phyloP scores from a whole-genome alignment of 2,797 vertebrate species.

The Telmatherina bonti region DNA sequence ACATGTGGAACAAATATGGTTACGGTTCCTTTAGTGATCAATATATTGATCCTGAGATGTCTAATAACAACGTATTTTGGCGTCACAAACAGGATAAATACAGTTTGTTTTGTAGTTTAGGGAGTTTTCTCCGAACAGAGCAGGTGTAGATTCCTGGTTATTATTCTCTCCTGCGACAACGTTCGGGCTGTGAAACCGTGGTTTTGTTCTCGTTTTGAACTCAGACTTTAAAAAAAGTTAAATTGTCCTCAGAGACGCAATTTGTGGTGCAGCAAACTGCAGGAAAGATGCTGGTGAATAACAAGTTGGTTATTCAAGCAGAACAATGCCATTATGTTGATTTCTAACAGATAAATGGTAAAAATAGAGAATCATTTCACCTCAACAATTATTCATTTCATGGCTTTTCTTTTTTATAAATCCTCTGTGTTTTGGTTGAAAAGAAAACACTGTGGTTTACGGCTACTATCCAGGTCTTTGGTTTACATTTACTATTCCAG shows the following conservation, averaged over 20 bases:
- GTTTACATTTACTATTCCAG: no score
- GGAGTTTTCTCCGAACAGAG: not conserved
- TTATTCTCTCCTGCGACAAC: conserved; percentile 18
- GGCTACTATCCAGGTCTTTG: not conserved
- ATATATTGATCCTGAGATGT: no score
- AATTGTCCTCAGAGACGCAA: conserved; percentile 57
- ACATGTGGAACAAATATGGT: no score
- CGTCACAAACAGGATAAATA: no score
- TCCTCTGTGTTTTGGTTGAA: not conserved
- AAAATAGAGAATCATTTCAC: not conserved
- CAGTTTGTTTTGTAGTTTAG: conserved; percentile 1
- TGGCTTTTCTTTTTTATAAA: not conserved
- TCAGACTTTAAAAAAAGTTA: conserved; percentile 33
- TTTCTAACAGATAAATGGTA: not conserved
- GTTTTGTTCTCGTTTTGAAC: conserved; percentile 60
- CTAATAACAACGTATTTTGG: no score
- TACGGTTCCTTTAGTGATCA: no score
- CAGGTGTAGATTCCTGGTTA: not conserved
- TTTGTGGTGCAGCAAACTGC: conserved; percentile 38
- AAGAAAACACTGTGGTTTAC: no score
- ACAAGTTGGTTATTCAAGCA: conserved; percentile 74
- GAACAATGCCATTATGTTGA: conserved; percentile 2
- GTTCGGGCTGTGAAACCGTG: conserved; percentile 20
- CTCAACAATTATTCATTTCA: not conserved
- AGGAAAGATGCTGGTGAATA: conserved; percentile 27